Base-by-base conservation (phyloP, 2,888 invertebrate species). In the Micoletzkya japonica region DNA sequence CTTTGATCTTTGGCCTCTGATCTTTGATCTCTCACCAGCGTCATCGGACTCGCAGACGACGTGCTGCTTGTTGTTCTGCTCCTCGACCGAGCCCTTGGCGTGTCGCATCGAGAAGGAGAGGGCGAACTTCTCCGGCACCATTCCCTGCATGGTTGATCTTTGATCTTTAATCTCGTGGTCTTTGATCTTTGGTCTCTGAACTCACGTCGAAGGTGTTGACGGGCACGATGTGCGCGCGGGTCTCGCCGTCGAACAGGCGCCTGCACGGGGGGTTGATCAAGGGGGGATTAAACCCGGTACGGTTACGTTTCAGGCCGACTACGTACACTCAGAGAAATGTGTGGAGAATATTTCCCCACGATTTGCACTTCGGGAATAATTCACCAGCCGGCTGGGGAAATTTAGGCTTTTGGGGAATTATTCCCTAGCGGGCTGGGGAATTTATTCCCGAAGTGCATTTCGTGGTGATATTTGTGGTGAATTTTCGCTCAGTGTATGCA, bases 21-120 rank as follows among this genome's bases (percentile, higher is more conserved):
- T 63, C 50, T 50, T 32, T 50, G 24, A 24, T 14, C 50, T 0
- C 92, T 90, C 84, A 94, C 95, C 94, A 86, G 95, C 95, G 86
- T 96, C 95, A 87, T 98, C 98, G 34, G 96, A 94, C 83, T 93
- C 92, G 87, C 98, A 98, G 58, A 98, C 88, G 81, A 98, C 91
- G 85, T 97, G 96, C 86, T 98, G 97, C 88, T 98, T 98, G 77
- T 91, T 89, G 85, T 93, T 94, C 82, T 93, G 93, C 87, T 94
- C 93, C 77, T 90, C 81, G 76, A 75, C 76, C n/a, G 61, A 75
- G 54, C 91, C 90, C 20, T 91, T 90, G 54, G 92, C 92, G 88
- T 97, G 97, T 64, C 94, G 91, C 90, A 98, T 92, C 93, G 97
- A 96, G 14, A 94, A 93, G 56, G 93, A 91, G 82, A 98, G 90